A percentile compares a stretch with the other conserved stretches of the same genome.
These are phyloP conservation scores for Fistularia tabacaria DNA, from an alignment of 2,797 vertebrate genomes.

Conservation along the genomic window DNA sequence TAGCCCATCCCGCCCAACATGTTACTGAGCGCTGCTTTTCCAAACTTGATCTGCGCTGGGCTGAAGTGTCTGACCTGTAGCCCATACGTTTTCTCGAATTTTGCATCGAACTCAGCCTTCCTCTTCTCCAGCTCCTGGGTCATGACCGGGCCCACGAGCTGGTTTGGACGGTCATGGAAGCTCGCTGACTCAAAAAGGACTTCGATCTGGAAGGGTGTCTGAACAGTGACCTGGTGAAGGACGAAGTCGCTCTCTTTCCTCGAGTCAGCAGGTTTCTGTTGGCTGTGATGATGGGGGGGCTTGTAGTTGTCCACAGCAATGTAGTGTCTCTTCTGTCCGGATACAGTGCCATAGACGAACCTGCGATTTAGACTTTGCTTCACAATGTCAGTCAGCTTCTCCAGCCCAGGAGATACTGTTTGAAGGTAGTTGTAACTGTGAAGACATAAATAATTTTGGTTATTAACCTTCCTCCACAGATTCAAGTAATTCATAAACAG, in stretches of 20 bases:
- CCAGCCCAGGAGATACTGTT: slow-evolving; percentile 80
- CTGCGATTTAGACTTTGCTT: slow-evolving; percentile 80
- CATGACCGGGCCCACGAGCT: slow-evolving; percentile 74
- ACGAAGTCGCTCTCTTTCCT: slow-evolving; percentile 78
- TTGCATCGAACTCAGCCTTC: slow-evolving; percentile 69
- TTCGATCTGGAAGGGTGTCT: slow-evolving; percentile 82
- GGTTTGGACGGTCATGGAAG: slow-evolving; percentile 63
- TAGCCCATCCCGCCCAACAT: slow-evolving; percentile 91
- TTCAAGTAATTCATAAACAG: neutral
- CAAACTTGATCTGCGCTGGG: slow-evolving; percentile 75
- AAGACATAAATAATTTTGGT: slow-evolving; percentile 26
- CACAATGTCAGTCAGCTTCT: slow-evolving; percentile 85
- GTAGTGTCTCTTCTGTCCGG: slow-evolving; percentile 79
- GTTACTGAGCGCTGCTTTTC: slow-evolving; percentile 86
- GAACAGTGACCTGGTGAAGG: slow-evolving; percentile 88
- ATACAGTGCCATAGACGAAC: slow-evolving; percentile 77
- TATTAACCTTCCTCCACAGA: neutral
- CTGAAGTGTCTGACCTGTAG: slow-evolving; percentile 76
- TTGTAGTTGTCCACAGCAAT: slow-evolving; percentile 77
- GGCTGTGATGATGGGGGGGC: slow-evolving; percentile 64
- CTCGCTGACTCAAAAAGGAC: slow-evolving; percentile 89
- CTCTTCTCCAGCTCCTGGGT: slow-evolving; percentile 75
- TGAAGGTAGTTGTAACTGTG: slow-evolving; percentile 88
- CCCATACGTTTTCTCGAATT: slow-evolving; percentile 82
- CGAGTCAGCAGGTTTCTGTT: slow-evolving; percentile 53